A percentile compares a stretch with the other conserved stretches of the same genome.
phyloP scores from a whole-genome alignment of 2,888 invertebrate species.

The Chrysolina oricalcia region DNA sequence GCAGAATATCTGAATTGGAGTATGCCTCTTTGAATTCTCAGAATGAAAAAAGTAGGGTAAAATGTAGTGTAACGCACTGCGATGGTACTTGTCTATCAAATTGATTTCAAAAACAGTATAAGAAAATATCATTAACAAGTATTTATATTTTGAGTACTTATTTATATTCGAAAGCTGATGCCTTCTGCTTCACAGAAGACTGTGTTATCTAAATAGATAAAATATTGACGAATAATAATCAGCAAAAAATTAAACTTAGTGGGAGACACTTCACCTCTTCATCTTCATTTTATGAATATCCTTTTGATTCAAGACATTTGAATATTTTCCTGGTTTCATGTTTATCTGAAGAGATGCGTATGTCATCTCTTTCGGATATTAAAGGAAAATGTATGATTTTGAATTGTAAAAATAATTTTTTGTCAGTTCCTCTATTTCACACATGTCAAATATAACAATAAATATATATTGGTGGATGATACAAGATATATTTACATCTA shows the following conservation, averaged over 20 bases:
- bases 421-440: constrained; percentile 19
- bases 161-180: constrained; percentile 15
- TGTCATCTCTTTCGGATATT: not conserved
- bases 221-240: constrained; percentile 8
- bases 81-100: constrained; percentile 9
- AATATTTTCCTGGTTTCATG: constrained; percentile 7
- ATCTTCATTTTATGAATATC: constrained; percentile 19
- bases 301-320: not conserved
- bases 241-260: no score
- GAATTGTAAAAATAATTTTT: no score
- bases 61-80: constrained; percentile 8
- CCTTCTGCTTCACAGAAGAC: constrained; percentile 20
- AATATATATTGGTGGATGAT: no score
- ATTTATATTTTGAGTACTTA: constrained; percentile 16
- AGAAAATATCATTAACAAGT: not conserved
- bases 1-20: constrained; percentile 19
- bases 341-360: constrained; percentile 8
- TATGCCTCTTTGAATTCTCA: constrained; percentile 10
- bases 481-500: no score
- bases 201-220: constrained; percentile 13
- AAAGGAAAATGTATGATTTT: no score
- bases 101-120: constrained; percentile 23
- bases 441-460: constrained; percentile 5
- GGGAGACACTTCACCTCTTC: constrained; percentile 6
- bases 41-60: not conserved